Percentiles rank a stretch among this genome's conserved stretches.
phyloP scores from a whole-genome alignment of 2,888 invertebrate genomes.

The Crossocerus cetratus region DNA sequence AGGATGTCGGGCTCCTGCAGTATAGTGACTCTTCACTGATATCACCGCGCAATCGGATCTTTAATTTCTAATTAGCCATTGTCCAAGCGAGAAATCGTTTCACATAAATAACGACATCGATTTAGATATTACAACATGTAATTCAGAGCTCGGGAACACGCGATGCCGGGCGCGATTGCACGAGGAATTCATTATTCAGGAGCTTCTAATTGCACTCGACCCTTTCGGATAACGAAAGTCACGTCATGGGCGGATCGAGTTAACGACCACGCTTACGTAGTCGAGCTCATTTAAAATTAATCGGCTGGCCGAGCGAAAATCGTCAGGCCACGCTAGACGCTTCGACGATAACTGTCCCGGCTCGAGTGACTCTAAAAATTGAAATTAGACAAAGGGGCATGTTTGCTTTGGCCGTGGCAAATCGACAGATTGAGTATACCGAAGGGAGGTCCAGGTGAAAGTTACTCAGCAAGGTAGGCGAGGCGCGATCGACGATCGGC shows the following conservation, averaged over 20 bases:
- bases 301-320: conserved; percentile 11
- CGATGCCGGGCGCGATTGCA: conserved; percentile 18
- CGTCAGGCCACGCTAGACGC: not conserved
- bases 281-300: conserved; percentile 47
- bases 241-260: conserved; percentile 32
- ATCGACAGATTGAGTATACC: not conserved
- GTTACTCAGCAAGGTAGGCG: conserved; percentile 50
- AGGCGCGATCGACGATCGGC: conserved; percentile 6
- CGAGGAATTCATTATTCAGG: conserved; percentile 50
- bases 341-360: not conserved
- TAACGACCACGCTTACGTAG: conserved; percentile 39
- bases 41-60: too few species aligned
- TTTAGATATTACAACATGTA: too few species aligned
- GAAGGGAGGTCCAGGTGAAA: conserved; percentile 48
- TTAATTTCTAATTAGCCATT: too few species aligned
- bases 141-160: too few species aligned
- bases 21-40: too few species aligned
- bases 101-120: too few species aligned
- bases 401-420: not conserved
- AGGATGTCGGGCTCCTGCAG: too few species aligned
- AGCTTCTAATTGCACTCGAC: conserved; percentile 49
- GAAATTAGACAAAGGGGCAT: too few species aligned
- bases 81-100: too few species aligned
- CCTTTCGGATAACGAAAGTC: conserved; percentile 52
- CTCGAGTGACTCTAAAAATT: not conserved